Evolutionary conservation across 2,797 vertebrate genomes (phyloP), one percentile per base, ranked within the genome.

Genomic region (Poliocrania exsul): DNA sequence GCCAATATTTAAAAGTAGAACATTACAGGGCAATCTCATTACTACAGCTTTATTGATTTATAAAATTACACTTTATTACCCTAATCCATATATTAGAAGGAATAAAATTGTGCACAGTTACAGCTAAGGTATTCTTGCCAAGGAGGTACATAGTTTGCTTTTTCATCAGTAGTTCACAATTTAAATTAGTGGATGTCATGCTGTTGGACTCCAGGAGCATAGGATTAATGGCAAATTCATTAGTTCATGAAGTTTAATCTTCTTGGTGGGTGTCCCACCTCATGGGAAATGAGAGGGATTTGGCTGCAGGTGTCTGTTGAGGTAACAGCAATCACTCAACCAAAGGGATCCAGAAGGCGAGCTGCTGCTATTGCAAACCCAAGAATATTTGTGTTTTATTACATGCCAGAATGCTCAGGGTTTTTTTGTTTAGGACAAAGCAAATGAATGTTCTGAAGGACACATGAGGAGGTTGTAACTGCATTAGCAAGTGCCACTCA

Each of bases 191-290:
- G 58, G 75, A 92, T 83, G 44, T 91, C 93, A 37, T 88, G 93
- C 95, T 92, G 91, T 91, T 90, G 93, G 70, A 58, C 93, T 84
- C 62, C 26, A 11, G 54, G 87, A 92, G 54, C 75, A 62, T 5
- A 7, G 81, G 86, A 95, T 94, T 97, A 94, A 95, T 86, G 66
- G 84, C 79, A 91, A 88, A 92, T 72, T 96, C 93, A 95, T 90
- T 94, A 95, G 92, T 96, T 97, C 89, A 81, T 87, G 44, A 91
- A 70, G 93, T 91, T 95, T 93, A 95, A 96, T 96, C 93, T 96
- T 93, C 92, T 72, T 92, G 89, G 83, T 95, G 82, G 92, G 96
- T 84, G 89, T 94, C 87, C 87, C 60, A 66, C 81, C 91, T 86
- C 9, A 0, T 92, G 80, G 90, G 90, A 93, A 93, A 84, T 93